phyloP scores from a whole-genome alignment of 2,113 vertebrate species.

The Odocoileus hemionus region DNA sequence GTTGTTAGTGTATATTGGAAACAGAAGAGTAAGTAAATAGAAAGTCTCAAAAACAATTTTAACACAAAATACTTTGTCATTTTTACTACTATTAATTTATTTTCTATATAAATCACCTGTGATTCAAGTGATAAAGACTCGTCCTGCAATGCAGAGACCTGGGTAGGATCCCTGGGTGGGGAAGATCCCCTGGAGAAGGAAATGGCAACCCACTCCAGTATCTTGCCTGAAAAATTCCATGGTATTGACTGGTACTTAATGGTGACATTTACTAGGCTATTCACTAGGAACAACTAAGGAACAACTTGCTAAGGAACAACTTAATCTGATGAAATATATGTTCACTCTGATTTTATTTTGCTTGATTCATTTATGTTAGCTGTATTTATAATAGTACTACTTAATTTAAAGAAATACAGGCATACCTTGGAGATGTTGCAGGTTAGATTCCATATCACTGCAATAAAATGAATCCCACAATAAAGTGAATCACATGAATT shows the following conservation, averaged over 20 bases:
- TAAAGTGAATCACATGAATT: neutral
- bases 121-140: neutral
- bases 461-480: neutral
- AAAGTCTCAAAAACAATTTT: neutral
- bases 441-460: neutral
- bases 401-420: neutral
- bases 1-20: neutral
- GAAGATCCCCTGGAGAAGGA: neutral
- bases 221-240: neutral
- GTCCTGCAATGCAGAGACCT: neutral
- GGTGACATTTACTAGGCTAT: neutral
- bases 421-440: neutral
- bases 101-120: neutral
- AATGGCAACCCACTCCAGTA: neutral
- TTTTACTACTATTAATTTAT: neutral
- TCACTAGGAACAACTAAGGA: neutral
- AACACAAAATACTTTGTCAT: neutral
- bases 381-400: neutral
- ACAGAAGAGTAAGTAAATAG: neutral
- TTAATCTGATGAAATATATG: neutral
- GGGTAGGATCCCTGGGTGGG: fast-evolving
- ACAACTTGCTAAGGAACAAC: neutral
- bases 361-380: neutral
- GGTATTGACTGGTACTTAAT: neutral
- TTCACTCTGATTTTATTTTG: neutral